These are phyloP conservation scores for Mechanitis mazaeus DNA, from an alignment of 2,888 invertebrate genomes.

Conservation along the genomic window DNA sequence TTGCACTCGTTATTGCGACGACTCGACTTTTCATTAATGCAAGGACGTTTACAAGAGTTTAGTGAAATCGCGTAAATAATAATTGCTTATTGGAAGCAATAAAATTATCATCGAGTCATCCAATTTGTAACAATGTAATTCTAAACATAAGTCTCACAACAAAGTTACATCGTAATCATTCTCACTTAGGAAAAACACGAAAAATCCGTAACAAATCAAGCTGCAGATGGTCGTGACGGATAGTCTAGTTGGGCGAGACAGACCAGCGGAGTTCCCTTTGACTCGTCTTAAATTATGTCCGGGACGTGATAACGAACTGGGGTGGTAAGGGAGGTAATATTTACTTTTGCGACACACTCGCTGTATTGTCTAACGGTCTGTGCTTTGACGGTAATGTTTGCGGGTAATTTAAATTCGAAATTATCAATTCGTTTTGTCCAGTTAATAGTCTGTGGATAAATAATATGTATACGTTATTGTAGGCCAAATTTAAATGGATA, in stretches of 20 bases:
- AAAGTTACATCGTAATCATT: constrained; percentile 15
- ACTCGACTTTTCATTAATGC: neutral
- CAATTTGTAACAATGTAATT: neutral
- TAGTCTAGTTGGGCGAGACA: constrained; percentile 23
- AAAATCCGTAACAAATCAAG: constrained; percentile 32
- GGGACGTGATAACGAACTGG: constrained; percentile 66
- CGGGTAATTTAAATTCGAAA: constrained; percentile 12
- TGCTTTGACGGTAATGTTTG: constrained; percentile 22
- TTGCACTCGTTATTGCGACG: too few relatives aligned
- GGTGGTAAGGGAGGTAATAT: constrained; percentile 29
- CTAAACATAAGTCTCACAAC: neutral
- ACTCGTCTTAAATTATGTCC: constrained; percentile 70
- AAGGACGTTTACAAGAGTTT: neutral
- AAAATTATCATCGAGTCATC: too few relatives aligned
- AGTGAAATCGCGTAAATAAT: too few relatives aligned
- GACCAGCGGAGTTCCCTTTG: constrained; percentile 38
- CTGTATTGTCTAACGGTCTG: constrained; percentile 40
- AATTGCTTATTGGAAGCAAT: too few relatives aligned
- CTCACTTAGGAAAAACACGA: constrained; percentile 24
- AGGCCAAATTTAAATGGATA: too few relatives aligned
- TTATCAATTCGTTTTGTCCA: constrained; percentile 1
- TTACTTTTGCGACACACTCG: constrained; percentile 52
- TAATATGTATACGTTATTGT: too few relatives aligned
- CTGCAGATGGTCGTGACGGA: constrained; percentile 37
- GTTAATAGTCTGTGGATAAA: neutral